Evolutionary conservation across 2,113 vertebrate genomes (phyloP).

Genomic region (Puntigrus tetrazona): DNA sequence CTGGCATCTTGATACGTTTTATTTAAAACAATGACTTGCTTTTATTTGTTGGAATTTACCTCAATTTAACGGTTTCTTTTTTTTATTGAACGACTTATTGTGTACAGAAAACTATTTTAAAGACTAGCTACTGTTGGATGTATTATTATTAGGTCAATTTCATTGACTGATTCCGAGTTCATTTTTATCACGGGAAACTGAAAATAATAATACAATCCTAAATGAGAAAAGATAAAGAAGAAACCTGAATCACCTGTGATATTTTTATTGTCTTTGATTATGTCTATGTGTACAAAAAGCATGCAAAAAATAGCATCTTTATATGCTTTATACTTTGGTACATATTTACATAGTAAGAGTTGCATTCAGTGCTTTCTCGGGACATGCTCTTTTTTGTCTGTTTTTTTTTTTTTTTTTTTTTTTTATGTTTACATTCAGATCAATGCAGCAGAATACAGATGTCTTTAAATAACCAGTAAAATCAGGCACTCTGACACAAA

Average conservation of each 20-base stretch:
- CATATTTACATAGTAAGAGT: constrained; percentile 78
- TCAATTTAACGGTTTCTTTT: background rate
- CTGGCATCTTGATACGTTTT: background rate
- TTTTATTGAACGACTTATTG: background rate
- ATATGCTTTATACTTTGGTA: constrained; percentile 71
- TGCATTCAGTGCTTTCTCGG: constrained; percentile 63
- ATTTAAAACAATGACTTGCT: background rate
- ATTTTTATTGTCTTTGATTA: constrained; percentile 67
- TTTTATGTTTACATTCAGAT: constrained; percentile 68
- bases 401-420: background rate
- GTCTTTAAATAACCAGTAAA: constrained; percentile 44
- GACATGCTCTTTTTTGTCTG: constrained; percentile 65
- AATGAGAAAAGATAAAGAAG: background rate
- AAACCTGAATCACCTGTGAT: constrained; percentile 29
- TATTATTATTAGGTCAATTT: background rate
- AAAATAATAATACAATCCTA: background rate
- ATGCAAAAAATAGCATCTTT: constrained; percentile 83
- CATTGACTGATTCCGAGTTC: background rate
- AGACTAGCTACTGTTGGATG: background rate
- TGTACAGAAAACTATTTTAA: background rate
- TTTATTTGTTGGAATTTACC: background rate
- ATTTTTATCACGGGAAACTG: background rate
- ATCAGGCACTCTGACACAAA: constrained; percentile 53
- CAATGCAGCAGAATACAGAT: constrained; percentile 58
- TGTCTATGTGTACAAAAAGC: constrained; percentile 78